These are phyloP conservation scores for Eumacrocentrus americanus DNA, from an alignment of 2,888 invertebrate species.

Conservation along the genomic window DNA sequence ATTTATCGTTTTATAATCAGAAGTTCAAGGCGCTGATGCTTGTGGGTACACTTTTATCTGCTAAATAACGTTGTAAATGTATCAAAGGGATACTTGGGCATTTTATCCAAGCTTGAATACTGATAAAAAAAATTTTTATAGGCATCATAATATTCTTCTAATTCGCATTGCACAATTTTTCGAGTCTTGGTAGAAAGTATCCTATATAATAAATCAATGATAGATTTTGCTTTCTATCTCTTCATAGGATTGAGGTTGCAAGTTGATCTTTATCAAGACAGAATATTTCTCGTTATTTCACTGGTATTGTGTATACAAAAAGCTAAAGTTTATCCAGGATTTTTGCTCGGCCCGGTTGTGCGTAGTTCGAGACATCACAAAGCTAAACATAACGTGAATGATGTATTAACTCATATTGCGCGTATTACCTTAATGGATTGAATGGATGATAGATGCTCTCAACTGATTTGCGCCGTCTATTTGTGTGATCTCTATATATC, in stretches of 20 bases:
- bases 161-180: too few relatives aligned
- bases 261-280: too few relatives aligned
- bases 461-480: constrained; percentile 45
- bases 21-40: constrained; percentile 17
- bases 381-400: constrained; percentile 45
- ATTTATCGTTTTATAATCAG: constrained; percentile 16
- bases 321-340: too few relatives aligned
- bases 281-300: too few relatives aligned
- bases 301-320: too few relatives aligned
- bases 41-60: neutral
- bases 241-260: too few relatives aligned
- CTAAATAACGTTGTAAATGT: constrained; percentile 31
- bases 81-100: constrained; percentile 20
- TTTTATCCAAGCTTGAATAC: neutral
- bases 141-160: neutral
- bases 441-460: constrained; percentile 50
- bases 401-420: constrained; percentile 45
- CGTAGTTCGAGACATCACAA: constrained; percentile 27
- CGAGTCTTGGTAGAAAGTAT: too few relatives aligned
- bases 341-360: neutral
- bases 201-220: too few relatives aligned
- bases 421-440: constrained; percentile 54
- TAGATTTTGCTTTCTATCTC: too few relatives aligned
- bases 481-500: constrained; percentile 41
- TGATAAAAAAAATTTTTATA: constrained; percentile 21